Evolutionary conservation across 2,888 invertebrate species (phyloP), one percentile per base, ranked within the genome.

Genomic region (Nomada ruficornis): DNA sequence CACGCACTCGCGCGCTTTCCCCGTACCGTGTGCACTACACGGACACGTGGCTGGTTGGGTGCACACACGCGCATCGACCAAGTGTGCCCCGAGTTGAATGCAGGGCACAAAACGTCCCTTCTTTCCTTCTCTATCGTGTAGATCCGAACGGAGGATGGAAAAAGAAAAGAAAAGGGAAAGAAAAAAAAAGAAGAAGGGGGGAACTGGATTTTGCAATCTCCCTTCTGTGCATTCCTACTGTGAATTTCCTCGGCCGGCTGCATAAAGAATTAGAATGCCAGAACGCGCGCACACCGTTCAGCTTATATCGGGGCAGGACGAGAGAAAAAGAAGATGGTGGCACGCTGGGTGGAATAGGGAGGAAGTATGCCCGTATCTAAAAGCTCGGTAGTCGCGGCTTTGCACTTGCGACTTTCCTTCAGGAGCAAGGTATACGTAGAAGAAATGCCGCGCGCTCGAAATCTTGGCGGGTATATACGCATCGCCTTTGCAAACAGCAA

Each of bases 201-300:
- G 71, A 88, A 90, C 88, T 88, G 88, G 90, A 90, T 90, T 87
- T 87, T 88, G 88, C 87, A 86, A 86, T 80, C 85, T 84, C 86
- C 88, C 85, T 86, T 85, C 83, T 77, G 81, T 79, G 78, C 86
- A 82, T 80, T 82, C 75, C 80, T 83, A 84, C 82, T 80, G 71
- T 79, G 82, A 83, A 74, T 81, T 85, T 85, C 80, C 85, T 81
- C 78, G 55, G 77, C 79, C 74, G 82, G 85, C 81, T 86, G 88
- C 88, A 88, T 88, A 87, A 80, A 85, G 88, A 88, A 88, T 88
- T 86, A 88, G 88, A 88, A 88, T 83, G 76, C 78, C 74, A 52
- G 69, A 73, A 78, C 80, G 54, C 75, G 76, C 68, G 69, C 64
- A n/a, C 68, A 60, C 36, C 47, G 65, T 44, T 47, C 50, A 77